phyloP scores from a whole-genome alignment of 1,140 invertebrate species.

The Globodera rostochiensis region DNA sequence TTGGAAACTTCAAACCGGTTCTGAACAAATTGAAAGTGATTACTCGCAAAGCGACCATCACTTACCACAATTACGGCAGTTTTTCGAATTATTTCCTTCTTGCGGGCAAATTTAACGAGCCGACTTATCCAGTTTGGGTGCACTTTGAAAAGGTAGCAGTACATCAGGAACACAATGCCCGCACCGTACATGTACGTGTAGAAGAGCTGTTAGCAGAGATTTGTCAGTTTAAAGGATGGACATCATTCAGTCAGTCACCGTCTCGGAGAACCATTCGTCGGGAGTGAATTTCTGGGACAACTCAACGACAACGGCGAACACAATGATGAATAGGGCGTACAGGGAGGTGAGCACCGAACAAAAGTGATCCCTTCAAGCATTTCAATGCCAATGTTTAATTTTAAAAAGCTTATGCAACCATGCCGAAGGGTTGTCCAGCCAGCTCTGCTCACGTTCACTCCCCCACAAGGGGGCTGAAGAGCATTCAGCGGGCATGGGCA shows the following conservation, averaged over 20 bases:
- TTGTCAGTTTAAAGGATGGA: constrained; percentile 3
- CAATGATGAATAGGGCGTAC: constrained; percentile 62
- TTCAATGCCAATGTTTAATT: background rate
- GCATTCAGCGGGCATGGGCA: background rate
- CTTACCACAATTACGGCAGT: background rate
- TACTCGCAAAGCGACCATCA: background rate
- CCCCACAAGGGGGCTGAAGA: background rate
- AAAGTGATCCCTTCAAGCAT: constrained; percentile 57
- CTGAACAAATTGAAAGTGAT: background rate
- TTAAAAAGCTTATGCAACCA: constrained; percentile 27
- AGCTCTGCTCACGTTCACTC: constrained; percentile 36
- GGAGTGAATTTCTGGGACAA: constrained; percentile 62
- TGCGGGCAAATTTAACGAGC: constrained; percentile 31
- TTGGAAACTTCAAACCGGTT: constrained; percentile 12
- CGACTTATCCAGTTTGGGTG: constrained; percentile 55
- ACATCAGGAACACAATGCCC: constrained; percentile 59
- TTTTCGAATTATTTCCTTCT: constrained; percentile 21
- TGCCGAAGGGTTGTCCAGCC: constrained; percentile 46
- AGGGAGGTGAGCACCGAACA: constrained; percentile 57
- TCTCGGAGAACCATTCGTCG: constrained; percentile 60
- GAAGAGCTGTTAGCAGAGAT: constrained; percentile 54
- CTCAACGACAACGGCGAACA: constrained; percentile 61
- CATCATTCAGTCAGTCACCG: constrained; percentile 40
- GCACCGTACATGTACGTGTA: constrained; percentile 62
- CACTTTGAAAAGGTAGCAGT: constrained; percentile 62